These are phyloP conservation scores for Corythaixoides concolor DNA, from an alignment of 2,113 vertebrate genomes.

Conservation along the genomic window DNA sequence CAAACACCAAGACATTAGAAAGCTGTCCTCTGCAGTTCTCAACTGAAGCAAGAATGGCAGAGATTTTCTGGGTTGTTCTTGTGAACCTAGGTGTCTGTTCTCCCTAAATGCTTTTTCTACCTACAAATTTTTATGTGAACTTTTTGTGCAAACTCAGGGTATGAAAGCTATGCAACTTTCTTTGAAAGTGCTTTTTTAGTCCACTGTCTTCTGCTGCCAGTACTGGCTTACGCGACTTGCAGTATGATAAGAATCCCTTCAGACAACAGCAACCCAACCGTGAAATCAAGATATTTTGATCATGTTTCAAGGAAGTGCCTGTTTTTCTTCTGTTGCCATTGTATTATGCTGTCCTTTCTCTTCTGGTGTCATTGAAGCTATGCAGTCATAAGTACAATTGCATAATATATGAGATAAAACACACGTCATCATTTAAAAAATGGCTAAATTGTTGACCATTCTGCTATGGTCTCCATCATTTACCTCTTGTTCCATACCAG, in stretches of 20 bases:
- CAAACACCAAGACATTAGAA: background rate
- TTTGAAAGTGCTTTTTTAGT: background rate
- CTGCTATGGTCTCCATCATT: background rate
- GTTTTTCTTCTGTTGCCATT: background rate
- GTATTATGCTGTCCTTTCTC: background rate
- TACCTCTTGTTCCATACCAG: background rate
- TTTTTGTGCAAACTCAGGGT: background rate
- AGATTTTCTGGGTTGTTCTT: background rate
- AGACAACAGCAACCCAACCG: constrained; percentile 9
- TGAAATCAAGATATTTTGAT: constrained; percentile 43
- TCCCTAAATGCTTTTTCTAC: background rate
- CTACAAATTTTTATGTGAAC: background rate
- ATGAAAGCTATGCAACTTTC: background rate
- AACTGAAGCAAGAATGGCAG: background rate
- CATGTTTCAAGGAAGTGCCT: background rate
- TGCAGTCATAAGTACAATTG: background rate
- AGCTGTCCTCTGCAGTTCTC: background rate
- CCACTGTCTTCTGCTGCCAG: background rate
- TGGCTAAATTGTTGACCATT: background rate
- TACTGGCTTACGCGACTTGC: background rate
- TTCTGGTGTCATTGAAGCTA: background rate
- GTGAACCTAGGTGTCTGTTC: background rate
- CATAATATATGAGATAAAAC: background rate
- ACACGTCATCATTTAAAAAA: background rate
- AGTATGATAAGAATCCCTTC: constrained; percentile 38